Evolutionary conservation across 2,888 invertebrate species (phyloP).

Genomic region (Microchrysa polita): DNA sequence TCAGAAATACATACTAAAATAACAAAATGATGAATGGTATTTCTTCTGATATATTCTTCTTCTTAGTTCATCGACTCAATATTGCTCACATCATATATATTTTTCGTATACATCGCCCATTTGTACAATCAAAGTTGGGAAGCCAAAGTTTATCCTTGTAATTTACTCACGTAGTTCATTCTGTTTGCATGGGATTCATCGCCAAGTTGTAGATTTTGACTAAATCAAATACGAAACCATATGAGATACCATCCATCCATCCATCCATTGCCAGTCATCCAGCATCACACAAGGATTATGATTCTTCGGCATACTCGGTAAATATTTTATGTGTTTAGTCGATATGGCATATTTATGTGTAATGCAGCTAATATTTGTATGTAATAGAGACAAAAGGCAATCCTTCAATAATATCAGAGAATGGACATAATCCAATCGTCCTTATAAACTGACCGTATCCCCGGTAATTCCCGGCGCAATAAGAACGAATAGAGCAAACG

Average conservation of each 20-base stretch:
- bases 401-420: slow-evolving; percentile 8
- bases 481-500: background rate
- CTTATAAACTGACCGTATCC: background rate
- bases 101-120: background rate
- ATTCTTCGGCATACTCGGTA: slow-evolving; percentile 1
- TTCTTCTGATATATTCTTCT: background rate
- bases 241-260: no score
- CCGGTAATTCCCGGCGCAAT: background rate
- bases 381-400: slow-evolving; percentile 11
- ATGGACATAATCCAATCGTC: background rate
- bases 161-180: slow-evolving; percentile 5
- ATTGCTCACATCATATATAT: no score
- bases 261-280: background rate
- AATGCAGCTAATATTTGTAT: slow-evolving; percentile 9
- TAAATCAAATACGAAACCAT: slow-evolving; percentile 6
- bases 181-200: background rate
- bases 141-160: background rate
- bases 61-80: background rate
- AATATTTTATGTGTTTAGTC: slow-evolving; percentile 2
- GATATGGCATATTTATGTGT: slow-evolving; percentile 11
- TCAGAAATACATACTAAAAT: background rate
- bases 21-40: background rate
- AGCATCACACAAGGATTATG: slow-evolving; percentile 1
- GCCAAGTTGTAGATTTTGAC: background rate
- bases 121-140: background rate